Evolutionary conservation across 2,888 invertebrate genomes (phyloP), one percentile per base, ranked within the genome.

Genomic region (Neuroscelio doddi): DNA sequence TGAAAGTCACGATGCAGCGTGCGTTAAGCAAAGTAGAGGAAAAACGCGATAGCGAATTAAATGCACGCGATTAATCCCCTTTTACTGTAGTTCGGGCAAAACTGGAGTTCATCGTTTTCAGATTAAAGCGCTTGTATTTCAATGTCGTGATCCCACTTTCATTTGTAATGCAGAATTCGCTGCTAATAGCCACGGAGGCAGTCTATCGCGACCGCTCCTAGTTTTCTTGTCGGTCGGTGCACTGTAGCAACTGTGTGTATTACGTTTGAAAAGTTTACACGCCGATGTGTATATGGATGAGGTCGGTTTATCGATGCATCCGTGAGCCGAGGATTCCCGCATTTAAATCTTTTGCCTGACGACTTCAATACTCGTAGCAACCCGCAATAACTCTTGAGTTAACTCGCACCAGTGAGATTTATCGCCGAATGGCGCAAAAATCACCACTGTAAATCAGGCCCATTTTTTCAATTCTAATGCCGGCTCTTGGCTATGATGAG

Each of bases 191-290:
- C 16, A 50, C 64, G 29, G 32, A 16, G 52, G 64, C 58, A 52
- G 64, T 59, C 59, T 57, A 64, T 59, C 55, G 49, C 56, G 55
- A 65, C 65, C 65, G 59, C 65, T 61, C 65, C 65, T 56, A 51
- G 55, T 61, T 61, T 56, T 65, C 64, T 58, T 55, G 64, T 53
- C 64, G 64, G 39, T 32, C 49, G 46, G 46, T 52, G 53, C 57
- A 47, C 46, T 52, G 63, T 64, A 57, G 57, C 53, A 64, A 56
- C 53, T 58, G 9, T 58, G 58, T 34, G 41, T 10, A 41, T 4
- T 16, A n/a, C 3, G 39, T 51, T 53, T 55, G 59, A 65, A 59
- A 65, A 65, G 59, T 65, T 65, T 55, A 61, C 45, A 51, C 64
- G 53, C 64, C n/a, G n/a, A n/a, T n/a, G n/a, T n/a, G n/a, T n/a